phyloP scores from a whole-genome alignment of 2,888 invertebrate genomes.

The Tipula unca region DNA sequence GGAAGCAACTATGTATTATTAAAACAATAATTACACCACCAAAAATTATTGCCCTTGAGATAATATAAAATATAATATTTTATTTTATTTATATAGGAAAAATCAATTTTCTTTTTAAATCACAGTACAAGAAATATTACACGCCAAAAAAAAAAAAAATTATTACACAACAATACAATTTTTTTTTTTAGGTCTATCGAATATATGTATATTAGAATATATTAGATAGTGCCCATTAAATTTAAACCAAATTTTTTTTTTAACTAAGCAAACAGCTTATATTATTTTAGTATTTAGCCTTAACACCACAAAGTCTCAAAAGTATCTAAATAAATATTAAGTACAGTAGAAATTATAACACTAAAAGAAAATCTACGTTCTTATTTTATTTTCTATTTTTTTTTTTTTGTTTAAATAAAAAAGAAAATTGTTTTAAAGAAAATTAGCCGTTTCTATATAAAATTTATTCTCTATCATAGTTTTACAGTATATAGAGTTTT shows the following conservation, averaged over 20 bases:
- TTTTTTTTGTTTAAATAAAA: neutral
- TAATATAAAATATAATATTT: neutral
- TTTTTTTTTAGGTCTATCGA: neutral
- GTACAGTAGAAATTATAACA: neutral
- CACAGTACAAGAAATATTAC: neutral
- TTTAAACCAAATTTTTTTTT: neutral
- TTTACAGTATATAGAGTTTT: neutral
- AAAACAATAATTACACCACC: neutral
- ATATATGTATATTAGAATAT: neutral
- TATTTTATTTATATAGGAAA: neutral
- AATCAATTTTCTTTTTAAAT: constrained; percentile 8
- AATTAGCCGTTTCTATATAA: neutral
- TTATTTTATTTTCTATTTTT: neutral
- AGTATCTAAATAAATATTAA: neutral
- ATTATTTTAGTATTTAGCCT: neutral
- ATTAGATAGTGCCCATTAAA: neutral
- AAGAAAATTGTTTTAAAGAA: neutral
- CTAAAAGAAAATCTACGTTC: neutral
- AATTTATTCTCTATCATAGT: neutral
- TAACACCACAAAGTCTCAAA: constrained; percentile 8
- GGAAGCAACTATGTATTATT: neutral
- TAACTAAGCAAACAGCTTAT: neutral
- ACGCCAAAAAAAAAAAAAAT: neutral
- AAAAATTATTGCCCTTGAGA: neutral
- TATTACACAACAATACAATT: neutral